Percentiles rank a stretch among this genome's conserved stretches.
Conservation (phyloP, 2,113 vertebrate species). For the Sander vitreus region DNA sequence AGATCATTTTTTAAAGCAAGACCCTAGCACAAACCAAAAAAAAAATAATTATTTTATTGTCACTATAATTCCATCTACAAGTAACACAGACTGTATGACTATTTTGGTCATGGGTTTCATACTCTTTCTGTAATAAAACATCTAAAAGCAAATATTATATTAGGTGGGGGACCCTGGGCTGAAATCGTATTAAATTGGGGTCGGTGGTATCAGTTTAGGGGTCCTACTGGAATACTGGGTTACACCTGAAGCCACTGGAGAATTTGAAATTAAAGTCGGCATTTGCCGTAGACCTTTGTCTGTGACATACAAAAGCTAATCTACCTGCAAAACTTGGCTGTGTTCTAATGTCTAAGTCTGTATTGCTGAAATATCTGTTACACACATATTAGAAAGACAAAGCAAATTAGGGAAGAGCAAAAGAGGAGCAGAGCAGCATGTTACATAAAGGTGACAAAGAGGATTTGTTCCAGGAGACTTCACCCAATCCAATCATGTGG, state of each 20-base stretch:
- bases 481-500: conserved; percentile 79
- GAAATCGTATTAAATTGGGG: too few relatives aligned
- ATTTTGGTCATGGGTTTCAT: too few relatives aligned
- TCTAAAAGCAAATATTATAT: too few relatives aligned
- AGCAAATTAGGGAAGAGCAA: conserved; percentile 52
- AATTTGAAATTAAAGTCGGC: not conserved
- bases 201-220: too few relatives aligned
- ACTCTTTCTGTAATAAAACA: too few relatives aligned
- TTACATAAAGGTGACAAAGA: conserved; percentile 74
- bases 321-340: not conserved
- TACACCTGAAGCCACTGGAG: not conserved
- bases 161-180: too few relatives aligned
- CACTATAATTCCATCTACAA: too few relatives aligned
- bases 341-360: conserved; percentile 7
- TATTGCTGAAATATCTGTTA: conserved; percentile 30
- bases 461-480: conserved; percentile 80
- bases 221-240: too few relatives aligned
- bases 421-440: conserved; percentile 42
- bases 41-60: too few relatives aligned
- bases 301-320: conserved; percentile 1
- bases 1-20: not conserved
- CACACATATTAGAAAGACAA: conserved; percentile 58
- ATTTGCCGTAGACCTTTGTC: not conserved
- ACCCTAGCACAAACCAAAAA: too few relatives aligned
- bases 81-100: too few relatives aligned